These are phyloP conservation scores for Pachycephus smyrnensis DNA, from an alignment of 2,888 invertebrate species.

Conservation along the genomic window DNA sequence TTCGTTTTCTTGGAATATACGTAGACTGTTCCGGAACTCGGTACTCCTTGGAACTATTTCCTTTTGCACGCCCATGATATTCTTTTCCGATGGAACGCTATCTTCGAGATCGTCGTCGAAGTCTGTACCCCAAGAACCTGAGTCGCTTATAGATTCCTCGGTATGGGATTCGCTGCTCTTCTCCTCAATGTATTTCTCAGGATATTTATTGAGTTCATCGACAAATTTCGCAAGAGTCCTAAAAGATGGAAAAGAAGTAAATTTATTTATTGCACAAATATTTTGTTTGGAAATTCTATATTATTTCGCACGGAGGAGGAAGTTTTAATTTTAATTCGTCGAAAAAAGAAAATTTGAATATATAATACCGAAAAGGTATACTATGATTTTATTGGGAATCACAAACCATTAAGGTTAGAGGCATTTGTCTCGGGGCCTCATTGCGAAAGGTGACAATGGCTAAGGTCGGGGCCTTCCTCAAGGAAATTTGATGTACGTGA, in stretches of 20 bases:
- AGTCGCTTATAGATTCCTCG: slow-evolving; percentile 50
- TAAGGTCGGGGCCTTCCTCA: slow-evolving; percentile 4
- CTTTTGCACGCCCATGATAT: background rate
- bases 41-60: slow-evolving; percentile 22
- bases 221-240: slow-evolving; percentile 58
- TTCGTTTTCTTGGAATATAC: slow-evolving; percentile 42
- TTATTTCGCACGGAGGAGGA: slow-evolving; percentile 19
- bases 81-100: background rate
- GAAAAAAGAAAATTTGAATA: slow-evolving; percentile 14
- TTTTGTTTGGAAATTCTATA: background rate
- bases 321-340: background rate
- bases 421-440: slow-evolving; percentile 3
- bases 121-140: slow-evolving; percentile 62
- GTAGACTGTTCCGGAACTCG: slow-evolving; percentile 41
- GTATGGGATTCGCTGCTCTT: slow-evolving; percentile 28
- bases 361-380: background rate
- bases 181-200: slow-evolving; percentile 49
- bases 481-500: slow-evolving; percentile 2
- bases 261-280: background rate
- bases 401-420: slow-evolving; percentile 4
- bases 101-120: slow-evolving; percentile 50
- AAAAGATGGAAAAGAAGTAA: background rate
- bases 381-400: background rate
- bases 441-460: slow-evolving; percentile 6
- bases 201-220: slow-evolving; percentile 51